These are phyloP conservation scores for Thamnophis sirtalis DNA, from an alignment of 2,113 vertebrate genomes.

Conservation along the genomic window DNA sequence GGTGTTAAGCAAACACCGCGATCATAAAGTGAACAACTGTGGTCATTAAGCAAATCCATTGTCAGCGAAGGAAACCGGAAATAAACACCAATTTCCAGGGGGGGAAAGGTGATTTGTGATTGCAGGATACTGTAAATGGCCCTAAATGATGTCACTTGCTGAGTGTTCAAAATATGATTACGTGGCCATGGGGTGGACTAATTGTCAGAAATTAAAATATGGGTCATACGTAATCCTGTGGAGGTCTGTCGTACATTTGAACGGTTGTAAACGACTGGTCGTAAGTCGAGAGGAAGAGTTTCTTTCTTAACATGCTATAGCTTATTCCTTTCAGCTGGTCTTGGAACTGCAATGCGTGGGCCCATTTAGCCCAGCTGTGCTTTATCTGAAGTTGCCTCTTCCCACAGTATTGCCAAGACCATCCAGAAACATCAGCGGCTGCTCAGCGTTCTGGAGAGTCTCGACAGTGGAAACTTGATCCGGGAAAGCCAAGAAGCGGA, in stretches of 20 bases:
- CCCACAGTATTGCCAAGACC: constrained; percentile 56
- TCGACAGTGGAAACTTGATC: constrained; percentile 60
- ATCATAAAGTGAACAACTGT: neutral
- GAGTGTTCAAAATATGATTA: neutral
- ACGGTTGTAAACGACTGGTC: neutral
- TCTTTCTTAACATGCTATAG: neutral
- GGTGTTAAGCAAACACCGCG: neutral
- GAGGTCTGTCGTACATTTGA: neutral
- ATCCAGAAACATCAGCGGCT: constrained; percentile 66
- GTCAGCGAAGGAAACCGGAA: neutral
- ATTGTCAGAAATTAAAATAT: neutral
- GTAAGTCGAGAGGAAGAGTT: neutral
- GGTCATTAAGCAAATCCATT: neutral
- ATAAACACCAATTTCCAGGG: neutral
- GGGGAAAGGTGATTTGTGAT: neutral
- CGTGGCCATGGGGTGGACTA: neutral
- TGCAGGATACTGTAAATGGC: neutral
- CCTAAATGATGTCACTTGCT: neutral
- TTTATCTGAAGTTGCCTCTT: neutral
- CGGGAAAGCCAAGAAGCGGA: constrained; percentile 62
- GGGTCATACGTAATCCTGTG: neutral
- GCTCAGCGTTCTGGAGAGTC: constrained; percentile 64
- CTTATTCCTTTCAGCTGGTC: neutral
- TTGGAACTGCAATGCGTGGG: too few relatives aligned
- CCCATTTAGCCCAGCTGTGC: neutral